Evolutionary conservation across 2,888 invertebrate species (phyloP), one percentile per base, ranked within the genome.

Genomic region (Mactromeris polynyma): DNA sequence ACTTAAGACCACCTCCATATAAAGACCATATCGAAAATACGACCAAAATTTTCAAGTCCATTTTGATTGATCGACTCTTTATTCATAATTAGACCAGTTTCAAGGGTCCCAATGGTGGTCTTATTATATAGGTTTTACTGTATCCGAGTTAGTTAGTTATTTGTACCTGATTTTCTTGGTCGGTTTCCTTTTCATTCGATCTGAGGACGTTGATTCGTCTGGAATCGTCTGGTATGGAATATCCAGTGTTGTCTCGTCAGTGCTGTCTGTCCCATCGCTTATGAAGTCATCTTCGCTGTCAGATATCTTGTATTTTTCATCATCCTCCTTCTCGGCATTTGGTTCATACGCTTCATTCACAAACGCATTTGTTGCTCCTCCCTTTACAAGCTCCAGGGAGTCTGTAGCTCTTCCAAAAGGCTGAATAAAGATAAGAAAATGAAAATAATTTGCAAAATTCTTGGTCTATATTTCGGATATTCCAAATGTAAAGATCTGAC

Each of bases 261-360:
- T 77, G 51, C 51, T 83, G 36, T 64, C 84, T 73, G 84, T 84
- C 11, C 69, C 73, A 36, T 84, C 87, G 73, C 73, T 77, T 36
- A 51, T 86, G 80, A 64, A 54, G 84, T 84, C 83, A 79, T 83
- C 83, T 83, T 83, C 83, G 21, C 64, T 81, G 40, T 84, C 87
- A 84, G 80, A 86, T 42, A 83, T 79, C 19, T 84, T 86, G 42
- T 84, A 86, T 33, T 36, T 54, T 14, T 42, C 79, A 21, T 79
- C 83, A 33, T 86, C 83, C 3, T 87, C 87, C 31, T 87, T 83
- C 54, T 85, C 80, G 69, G 85, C 83, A 82, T 85, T 85, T 36
- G 58, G 78, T 79, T 85, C 38, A 26, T 90, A 90, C 1, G 90
- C 90, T 31, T 90, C 82, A 42, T 87, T 90, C 21, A 82, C 85